Base-by-base conservation (phyloP, 1,140 invertebrate species). In the Aphis gossypii region DNA sequence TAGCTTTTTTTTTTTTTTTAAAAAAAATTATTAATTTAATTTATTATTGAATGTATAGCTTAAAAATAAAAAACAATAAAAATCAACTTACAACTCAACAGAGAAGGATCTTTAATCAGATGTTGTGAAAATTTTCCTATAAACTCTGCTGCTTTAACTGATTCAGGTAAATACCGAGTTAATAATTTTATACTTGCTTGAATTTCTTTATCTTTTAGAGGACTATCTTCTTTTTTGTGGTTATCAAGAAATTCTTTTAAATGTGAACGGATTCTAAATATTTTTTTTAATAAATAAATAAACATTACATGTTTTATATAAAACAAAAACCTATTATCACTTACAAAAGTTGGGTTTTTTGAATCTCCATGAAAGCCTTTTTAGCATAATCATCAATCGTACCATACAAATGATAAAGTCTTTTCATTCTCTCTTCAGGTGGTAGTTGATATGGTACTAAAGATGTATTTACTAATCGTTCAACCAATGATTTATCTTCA, bases 311-410 rank as follows among this genome's bases (percentile, higher is more conserved):
- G 38, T 93, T 35, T 90, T 94, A 48, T 83, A 93, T 18, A 94
- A 56, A 7, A 46, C 94, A 93, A 92, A 90, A 48, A 94, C 94
- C 21, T 86, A 88, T 25, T 94, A 94, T 94, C 82, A 95, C 96
- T 96, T 95, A 97, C 96, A 96, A 96, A 94, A 98, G 95, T 95
- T 99, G 98, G 95, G 98, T 98, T 95, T 99, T 99, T 95, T 99
- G 97, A 88, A 99, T 96, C 95, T 99, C 98, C 92, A 98, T 97
- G 95, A 98, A 98, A n/a, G 98, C 98, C 95, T 99, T 99, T 0
- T 98, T 98, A 4, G 99, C 98, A 96, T 99, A 97, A 94, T 99
- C 98, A 95, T 99, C 99, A 68, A 99, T 97, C 86, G 98, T 99
- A 76, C 97, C 98, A 94, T 99, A 97, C 14, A 99, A 95, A 95